Evolutionary conservation across 1,140 invertebrate species (phyloP), one percentile per base, ranked within the genome.

Genomic region (Ostrea denselamellosa): DNA sequence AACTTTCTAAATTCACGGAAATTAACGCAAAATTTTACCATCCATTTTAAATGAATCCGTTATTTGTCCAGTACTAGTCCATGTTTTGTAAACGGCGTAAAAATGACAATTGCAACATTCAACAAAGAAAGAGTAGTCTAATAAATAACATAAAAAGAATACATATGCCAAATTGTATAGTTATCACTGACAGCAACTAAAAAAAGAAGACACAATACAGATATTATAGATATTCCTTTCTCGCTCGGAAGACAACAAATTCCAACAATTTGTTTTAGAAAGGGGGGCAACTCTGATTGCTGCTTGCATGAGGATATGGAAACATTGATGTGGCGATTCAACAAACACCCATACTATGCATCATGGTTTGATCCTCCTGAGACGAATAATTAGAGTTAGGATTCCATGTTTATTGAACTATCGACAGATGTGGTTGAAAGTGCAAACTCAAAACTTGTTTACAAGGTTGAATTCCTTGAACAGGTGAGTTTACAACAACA

Each of bases 341-440:
- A 12, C 28, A 28, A 77, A 77, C 22, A 28, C 25, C 52, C 85
- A 71, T 65, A 83, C 68, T 51, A 89, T 91, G 90, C 90, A 86
- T 85, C 88, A 92, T 92, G 90, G 88, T 87, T 82, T 90, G 71
- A 89, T 86, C 53, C 85, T 87, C 22, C 25, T 89, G 52, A 89
- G 86, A 88, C 65, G 83, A 81, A 34, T 91, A 34, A 71, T 92
- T 88, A 90, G 86, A 83, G 90, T 89, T 86, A 89, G 86, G 86
- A 71, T 91, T 44, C 85, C 86, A 83, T 77, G 68, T 77, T 28
- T 77, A 9, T 89, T 88, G 54, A 89, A 85, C 77, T 87, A 56
- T 71, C 86, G 87, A 87, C 90, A 91, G 81, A 93, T 93, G 92
- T 92, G 90, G 90, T 86, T 89, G 87, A 89, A 91, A 87, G 71